Evolutionary conservation across 2,797 vertebrate species (phyloP).

Genomic region (Sebastes elongatus): DNA sequence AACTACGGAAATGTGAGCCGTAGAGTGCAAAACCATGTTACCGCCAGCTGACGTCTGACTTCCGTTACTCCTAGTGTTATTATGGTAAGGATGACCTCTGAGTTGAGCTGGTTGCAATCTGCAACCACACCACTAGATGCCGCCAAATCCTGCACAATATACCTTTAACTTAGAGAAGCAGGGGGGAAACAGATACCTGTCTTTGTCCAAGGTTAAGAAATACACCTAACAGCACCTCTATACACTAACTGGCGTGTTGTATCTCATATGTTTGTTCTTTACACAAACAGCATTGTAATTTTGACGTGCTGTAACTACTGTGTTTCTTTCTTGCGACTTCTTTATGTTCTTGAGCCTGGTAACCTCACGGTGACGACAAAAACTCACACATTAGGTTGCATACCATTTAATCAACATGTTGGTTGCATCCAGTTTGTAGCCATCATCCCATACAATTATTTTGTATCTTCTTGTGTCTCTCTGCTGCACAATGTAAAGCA

Average conservation of each 20-base stretch:
- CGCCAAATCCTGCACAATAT: neutral
- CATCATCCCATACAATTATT: neutral
- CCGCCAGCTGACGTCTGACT: too few species aligned
- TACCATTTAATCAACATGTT: neutral
- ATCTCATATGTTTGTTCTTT: neutral
- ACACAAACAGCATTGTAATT: neutral
- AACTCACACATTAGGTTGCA: neutral
- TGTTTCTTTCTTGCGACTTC: neutral
- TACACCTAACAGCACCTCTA: neutral
- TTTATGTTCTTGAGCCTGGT: neutral
- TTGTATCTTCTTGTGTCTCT: neutral
- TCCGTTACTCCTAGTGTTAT: too few species aligned
- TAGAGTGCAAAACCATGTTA: too few species aligned
- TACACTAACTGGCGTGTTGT: neutral
- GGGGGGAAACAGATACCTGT: neutral
- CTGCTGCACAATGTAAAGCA: neutral
- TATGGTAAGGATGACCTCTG: too few species aligned
- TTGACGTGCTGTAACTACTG: neutral
- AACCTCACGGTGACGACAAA: neutral
- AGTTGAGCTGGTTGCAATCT: neutral
- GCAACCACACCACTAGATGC: neutral
- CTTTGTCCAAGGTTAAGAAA: neutral
- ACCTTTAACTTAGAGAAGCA: neutral
- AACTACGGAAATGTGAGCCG: too few species aligned
- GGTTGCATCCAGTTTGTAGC: neutral